Percentiles rank a stretch among this genome's conserved stretches.
Conservation (phyloP, 2,888 invertebrate species). For the Meta bourneti region DNA sequence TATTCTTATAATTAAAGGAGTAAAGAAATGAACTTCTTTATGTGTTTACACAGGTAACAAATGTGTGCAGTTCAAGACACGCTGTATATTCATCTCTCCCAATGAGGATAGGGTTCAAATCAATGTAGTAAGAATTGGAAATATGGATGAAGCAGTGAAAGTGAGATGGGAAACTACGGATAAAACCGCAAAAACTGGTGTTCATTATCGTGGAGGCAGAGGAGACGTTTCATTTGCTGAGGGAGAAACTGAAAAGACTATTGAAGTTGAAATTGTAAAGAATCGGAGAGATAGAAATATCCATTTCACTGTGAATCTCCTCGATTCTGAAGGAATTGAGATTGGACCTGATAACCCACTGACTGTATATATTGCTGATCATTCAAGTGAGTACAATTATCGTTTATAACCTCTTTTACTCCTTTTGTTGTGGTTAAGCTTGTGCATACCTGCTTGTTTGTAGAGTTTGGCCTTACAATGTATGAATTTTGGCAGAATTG, state of each 20-base stretch:
- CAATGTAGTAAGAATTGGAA: slow-evolving; percentile 9
- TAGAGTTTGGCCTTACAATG: background rate
- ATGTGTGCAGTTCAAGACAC: slow-evolving; percentile 31
- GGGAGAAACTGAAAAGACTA: slow-evolving; percentile 16
- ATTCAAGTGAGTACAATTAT: slow-evolving; percentile 35
- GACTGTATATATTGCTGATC: slow-evolving; percentile 29
- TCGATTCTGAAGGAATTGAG: slow-evolving; percentile 5
- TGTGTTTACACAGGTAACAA: background rate
- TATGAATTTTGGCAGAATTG: background rate
- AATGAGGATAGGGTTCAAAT: slow-evolving; percentile 1
- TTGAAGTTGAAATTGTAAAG: slow-evolving; percentile 6
- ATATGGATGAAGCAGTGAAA: background rate
- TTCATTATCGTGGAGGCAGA: slow-evolving; percentile 14
- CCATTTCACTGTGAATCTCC: slow-evolving; percentile 9
- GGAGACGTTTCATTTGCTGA: slow-evolving; percentile 31
- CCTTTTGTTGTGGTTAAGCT: background rate
- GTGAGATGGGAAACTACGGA: slow-evolving; percentile 29
- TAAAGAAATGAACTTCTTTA: no score
- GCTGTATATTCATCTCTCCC: background rate
- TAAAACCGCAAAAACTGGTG: slow-evolving; percentile 31
- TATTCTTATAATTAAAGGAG: no score
- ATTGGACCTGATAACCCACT: slow-evolving; percentile 15
- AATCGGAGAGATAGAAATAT: slow-evolving; percentile 16
- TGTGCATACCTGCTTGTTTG: background rate
- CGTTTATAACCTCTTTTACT: background rate